These are phyloP conservation scores for Anorthoa munda DNA, from an alignment of 2,888 invertebrate genomes.

Conservation along the genomic window DNA sequence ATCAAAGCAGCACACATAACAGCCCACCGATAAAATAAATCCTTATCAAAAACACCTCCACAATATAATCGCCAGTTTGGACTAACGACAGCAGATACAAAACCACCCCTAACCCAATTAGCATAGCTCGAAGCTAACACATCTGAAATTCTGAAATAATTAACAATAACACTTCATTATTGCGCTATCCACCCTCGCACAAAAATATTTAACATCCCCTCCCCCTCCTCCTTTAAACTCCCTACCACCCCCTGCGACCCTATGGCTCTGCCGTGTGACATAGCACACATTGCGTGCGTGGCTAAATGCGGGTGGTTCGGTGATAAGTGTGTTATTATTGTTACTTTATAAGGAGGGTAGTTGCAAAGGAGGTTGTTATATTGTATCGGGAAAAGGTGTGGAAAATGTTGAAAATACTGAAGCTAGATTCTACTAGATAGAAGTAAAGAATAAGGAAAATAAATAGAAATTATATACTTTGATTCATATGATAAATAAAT, in stretches of 20 bases:
- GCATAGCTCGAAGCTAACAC: conserved; percentile 19
- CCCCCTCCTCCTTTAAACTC: neutral
- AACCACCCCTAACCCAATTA: conserved; percentile 34
- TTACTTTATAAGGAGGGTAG: neutral
- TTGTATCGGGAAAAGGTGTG: neutral
- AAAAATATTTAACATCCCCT: conserved; percentile 44
- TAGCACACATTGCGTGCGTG: conserved; percentile 27
- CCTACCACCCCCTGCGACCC: neutral
- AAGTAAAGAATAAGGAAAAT: too few species aligned
- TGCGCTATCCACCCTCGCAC: conserved; percentile 34
- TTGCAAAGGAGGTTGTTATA: neutral
- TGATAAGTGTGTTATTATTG: conserved; percentile 24
- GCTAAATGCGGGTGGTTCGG: neutral
- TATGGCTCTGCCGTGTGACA: conserved; percentile 31
- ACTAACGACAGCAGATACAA: conserved; percentile 7
- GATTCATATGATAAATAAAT: neutral
- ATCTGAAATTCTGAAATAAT: conserved; percentile 37
- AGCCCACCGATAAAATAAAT: conserved; percentile 3
- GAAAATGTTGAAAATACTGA: neutral
- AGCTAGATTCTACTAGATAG: neutral
- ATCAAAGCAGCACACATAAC: neutral
- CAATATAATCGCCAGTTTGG: conserved; percentile 1
- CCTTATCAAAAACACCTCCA: conserved; percentile 6
- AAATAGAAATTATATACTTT: too few species aligned
- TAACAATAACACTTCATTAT: conserved; percentile 55